These are phyloP conservation scores for Thunnus albacares DNA, from an alignment of 2,797 vertebrate genomes.

Conservation along the genomic window DNA sequence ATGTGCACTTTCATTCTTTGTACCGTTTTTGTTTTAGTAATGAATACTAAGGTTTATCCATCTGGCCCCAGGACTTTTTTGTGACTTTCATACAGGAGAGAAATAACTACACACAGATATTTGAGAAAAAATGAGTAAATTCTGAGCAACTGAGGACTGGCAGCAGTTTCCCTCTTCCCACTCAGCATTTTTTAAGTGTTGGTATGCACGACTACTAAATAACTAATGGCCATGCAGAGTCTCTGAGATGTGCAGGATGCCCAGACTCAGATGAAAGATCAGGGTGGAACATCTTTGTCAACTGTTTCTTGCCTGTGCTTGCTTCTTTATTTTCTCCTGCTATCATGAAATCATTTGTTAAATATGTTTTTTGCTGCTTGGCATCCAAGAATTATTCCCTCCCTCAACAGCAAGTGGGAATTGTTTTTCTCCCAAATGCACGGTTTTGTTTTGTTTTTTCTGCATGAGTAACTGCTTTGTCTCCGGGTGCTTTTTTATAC, in stretches of 20 bases:
- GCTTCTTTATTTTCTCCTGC: constrained; percentile 48
- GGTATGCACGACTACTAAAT: constrained; percentile 45
- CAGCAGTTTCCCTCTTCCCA: constrained; percentile 24
- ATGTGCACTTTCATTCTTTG: neutral
- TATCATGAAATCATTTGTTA: constrained; percentile 59
- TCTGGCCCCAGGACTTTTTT: neutral
- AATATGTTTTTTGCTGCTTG: constrained; percentile 44
- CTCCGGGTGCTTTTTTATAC: constrained; percentile 62
- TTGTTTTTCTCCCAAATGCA: constrained; percentile 56
- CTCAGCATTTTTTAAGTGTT: constrained; percentile 30
- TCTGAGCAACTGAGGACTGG: constrained; percentile 14
- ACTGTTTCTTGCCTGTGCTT: constrained; percentile 44
- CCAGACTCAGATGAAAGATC: constrained; percentile 56
- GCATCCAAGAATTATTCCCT: constrained; percentile 52
- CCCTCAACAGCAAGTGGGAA: constrained; percentile 43
- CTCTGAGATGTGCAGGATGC: constrained; percentile 39
- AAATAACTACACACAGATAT: neutral
- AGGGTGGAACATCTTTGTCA: constrained; percentile 60
- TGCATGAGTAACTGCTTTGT: constrained; percentile 63
- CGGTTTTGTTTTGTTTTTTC: constrained; percentile 56
- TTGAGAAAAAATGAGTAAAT: constrained; percentile 28
- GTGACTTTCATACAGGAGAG: constrained; percentile 3
- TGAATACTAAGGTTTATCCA: constrained; percentile 7
- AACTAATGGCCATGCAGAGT: constrained; percentile 57
- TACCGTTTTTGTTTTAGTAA: neutral